These are phyloP conservation scores for Channa argus DNA, from an alignment of 2,113 vertebrate species.

Conservation along the genomic window DNA sequence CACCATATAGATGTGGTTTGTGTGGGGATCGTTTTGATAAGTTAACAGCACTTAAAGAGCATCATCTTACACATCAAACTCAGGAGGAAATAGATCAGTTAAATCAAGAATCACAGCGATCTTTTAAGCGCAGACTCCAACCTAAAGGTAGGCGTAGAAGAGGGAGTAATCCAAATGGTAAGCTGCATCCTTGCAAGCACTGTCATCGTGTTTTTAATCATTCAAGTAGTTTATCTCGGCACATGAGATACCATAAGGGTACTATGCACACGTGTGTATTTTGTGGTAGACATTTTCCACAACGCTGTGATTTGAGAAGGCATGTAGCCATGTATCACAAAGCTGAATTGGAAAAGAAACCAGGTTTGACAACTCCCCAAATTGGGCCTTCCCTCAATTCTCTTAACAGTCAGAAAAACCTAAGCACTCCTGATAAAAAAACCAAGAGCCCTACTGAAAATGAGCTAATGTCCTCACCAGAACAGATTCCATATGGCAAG, in stretches of 20 bases:
- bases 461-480: slow-evolving; percentile 48
- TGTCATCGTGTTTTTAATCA: slow-evolving; percentile 84
- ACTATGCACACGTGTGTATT: slow-evolving; percentile 82
- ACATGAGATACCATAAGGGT: slow-evolving; percentile 86
- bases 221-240: slow-evolving; percentile 85
- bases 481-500: slow-evolving; percentile 42
- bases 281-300: slow-evolving; percentile 83
- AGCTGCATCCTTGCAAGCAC: slow-evolving; percentile 82
- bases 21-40: slow-evolving; percentile 81
- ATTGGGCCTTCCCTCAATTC: slow-evolving; percentile 33
- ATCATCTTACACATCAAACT: slow-evolving; percentile 79
- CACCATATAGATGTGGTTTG: slow-evolving; percentile 82
- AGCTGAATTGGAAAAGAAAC: slow-evolving; percentile 73
- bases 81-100: slow-evolving; percentile 75
- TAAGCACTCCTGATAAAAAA: slow-evolving; percentile 47
- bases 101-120: slow-evolving; percentile 63
- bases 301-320: slow-evolving; percentile 83
- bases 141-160: slow-evolving; percentile 56
- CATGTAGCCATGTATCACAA: slow-evolving; percentile 83
- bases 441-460: slow-evolving; percentile 54
- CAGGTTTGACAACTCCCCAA: slow-evolving; percentile 48
- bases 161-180: slow-evolving; percentile 64
- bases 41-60: slow-evolving; percentile 76
- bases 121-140: slow-evolving; percentile 48
- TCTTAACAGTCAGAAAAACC: slow-evolving; percentile 44